These are phyloP conservation scores for Sardina pilchardus DNA, from an alignment of 2,113 vertebrate genomes.

Conservation along the genomic window DNA sequence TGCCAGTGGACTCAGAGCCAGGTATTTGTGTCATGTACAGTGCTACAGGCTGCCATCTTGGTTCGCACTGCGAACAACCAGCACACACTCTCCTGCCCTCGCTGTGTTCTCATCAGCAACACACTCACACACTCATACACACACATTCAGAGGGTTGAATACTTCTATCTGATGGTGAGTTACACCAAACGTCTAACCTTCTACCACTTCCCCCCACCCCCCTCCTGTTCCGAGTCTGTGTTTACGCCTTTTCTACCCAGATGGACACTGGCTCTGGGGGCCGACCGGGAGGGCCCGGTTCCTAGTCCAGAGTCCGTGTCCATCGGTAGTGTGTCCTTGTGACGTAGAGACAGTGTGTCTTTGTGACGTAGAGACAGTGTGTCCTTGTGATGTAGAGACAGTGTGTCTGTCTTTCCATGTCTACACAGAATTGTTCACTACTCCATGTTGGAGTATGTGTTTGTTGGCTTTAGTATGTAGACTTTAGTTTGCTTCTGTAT, in stretches of 20 bases:
- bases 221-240: background rate
- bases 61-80: too few species aligned
- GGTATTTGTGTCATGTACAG: too few species aligned
- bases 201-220: background rate
- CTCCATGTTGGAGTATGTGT: constrained; percentile 4
- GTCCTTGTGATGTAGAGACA: too few species aligned
- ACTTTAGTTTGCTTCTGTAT: background rate
- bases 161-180: background rate
- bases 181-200: background rate
- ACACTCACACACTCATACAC: background rate
- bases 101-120: constrained; percentile 6
- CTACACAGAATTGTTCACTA: background rate
- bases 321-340: background rate
- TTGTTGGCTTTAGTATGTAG: background rate
- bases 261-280: background rate
- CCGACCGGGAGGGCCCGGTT: background rate
- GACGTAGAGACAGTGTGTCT: background rate
- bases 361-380: background rate
- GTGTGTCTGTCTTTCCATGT: background rate
- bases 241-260: constrained; percentile 36
- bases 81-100: too few species aligned
- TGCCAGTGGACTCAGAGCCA: too few species aligned
- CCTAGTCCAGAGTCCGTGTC: background rate
- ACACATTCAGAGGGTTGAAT: background rate
- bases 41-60: too few species aligned